Conservation (phyloP, 2,888 invertebrate genomes). For the Platycheirus rosarum region DNA sequence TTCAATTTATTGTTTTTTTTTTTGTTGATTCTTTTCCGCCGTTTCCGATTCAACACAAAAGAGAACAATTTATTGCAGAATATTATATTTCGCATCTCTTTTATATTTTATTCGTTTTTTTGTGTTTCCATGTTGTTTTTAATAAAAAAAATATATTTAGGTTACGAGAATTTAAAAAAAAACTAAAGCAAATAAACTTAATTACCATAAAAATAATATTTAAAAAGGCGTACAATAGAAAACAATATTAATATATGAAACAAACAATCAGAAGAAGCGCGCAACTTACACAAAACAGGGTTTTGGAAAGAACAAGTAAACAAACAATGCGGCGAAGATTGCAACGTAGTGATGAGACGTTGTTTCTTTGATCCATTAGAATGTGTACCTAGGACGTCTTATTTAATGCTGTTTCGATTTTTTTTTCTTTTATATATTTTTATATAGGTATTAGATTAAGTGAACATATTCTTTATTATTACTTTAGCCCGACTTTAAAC, state of each 20-base stretch:
- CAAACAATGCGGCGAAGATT: constrained; percentile 48
- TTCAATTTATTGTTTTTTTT: constrained; percentile 50
- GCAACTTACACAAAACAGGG: constrained; percentile 25
- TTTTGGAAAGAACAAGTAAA: not conserved
- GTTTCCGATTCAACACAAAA: constrained; percentile 49
- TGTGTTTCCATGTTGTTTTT: constrained; percentile 29
- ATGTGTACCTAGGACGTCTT: constrained; percentile 67
- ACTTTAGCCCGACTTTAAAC: constrained; percentile 71
- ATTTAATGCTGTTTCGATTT: constrained; percentile 59
- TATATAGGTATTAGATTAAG: constrained; percentile 71
- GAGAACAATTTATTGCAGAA: constrained; percentile 44
- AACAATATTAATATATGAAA: constrained; percentile 49
- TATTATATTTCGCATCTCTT: constrained; percentile 35
- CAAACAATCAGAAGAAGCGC: constrained; percentile 41
- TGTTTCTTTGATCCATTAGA: constrained; percentile 30
- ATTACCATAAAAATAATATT: constrained; percentile 34
- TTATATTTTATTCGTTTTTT: constrained; percentile 58
- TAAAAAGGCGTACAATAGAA: constrained; percentile 25
- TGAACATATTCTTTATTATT: constrained; percentile 66
- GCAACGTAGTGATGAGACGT: constrained; percentile 45
- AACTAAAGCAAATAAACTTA: constrained; percentile 40
- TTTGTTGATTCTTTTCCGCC: constrained; percentile 32
- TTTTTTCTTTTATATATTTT: constrained; percentile 56
- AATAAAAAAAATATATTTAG: constrained; percentile 71
- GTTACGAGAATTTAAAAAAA: constrained; percentile 62